Evolutionary conservation across 2,113 vertebrate species (phyloP), one percentile per base, ranked within the genome.

Genomic region (Pelobates fuscus): DNA sequence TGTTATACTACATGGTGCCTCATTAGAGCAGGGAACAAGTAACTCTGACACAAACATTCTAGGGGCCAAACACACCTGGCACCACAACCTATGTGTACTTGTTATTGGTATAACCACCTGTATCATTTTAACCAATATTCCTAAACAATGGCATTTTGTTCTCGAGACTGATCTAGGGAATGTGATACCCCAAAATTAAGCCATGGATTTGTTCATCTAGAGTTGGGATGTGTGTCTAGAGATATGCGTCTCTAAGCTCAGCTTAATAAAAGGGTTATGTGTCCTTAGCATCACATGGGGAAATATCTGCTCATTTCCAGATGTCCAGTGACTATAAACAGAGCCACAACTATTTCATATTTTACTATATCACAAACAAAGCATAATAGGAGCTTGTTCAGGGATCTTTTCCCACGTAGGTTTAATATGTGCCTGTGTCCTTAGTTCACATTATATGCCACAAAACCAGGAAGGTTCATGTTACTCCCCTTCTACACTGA

Each of bases 291-390:
- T 70, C 58, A 30, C 57, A 15, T 8, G 54, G 10, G 62, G 15
- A 64, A 64, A 65, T 63, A 72, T 54, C 70, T 49, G 23, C 18
- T 32, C 46, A 17, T 63, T 72, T 64, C 70, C 58, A 72, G 70
- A 72, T 72, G 70, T 62, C 29, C 58, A 30, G 8, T 8, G n/a
- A 64, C 44, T 63, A 14, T 14, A 72, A 20, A 52, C 20, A 12
- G 6, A 15, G 70, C 60, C 70, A 63, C 30, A 54, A 54, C 23
- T 21, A 21, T 23, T 72, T 41, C 32, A 59, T 70, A 59, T 70
- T 70, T 70, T 69, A 58, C 29, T 26, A 37, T 70, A 25, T 44
- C 24, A 41, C 58, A 71, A 61, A 72, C 41, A 72, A 30, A 25
- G 29, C 6, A 23, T 23, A 49, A 46, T 18, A 10, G 44, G 11